Base-by-base conservation (phyloP, 2,888 invertebrate species). In the Metalampra italica region DNA sequence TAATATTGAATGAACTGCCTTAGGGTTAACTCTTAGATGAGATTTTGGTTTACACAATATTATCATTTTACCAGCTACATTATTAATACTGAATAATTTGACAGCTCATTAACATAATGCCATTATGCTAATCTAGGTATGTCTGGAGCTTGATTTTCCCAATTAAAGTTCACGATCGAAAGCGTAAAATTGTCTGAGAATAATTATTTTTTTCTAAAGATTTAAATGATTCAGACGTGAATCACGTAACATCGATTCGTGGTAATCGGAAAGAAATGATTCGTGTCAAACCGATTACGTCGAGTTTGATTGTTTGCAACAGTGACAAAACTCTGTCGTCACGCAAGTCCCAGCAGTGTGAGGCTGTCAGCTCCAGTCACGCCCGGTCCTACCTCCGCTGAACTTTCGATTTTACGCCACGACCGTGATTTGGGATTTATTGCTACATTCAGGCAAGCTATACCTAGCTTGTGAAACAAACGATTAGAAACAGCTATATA, bases 331-430 rank as follows among this genome's bases (percentile, higher is more conserved):
- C 57, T 60, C 64, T 51, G 54, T 51, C 47, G 62, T 67, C 71
- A 62, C 66, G 62, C 62, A 59, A 58, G 56, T 58, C 56, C 50
- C 39, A 49, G 22, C 39, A 49, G 36, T 41, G 11, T 7, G n/a
- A 36, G 36, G 7, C 45, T 40, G 32, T 36, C 34, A 36, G 46
- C 22, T 29, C 32, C 47, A 59, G 62, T 68, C 68, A 63, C 66
- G 66, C 56, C 48, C 54, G 52, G 53, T 14, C 30, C 32, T 12
- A 8, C 9, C 29, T 13, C 36, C 32, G 51, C 52, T 57, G 57
- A 56, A 61, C 66, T 70, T 65, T 67, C 60, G 49, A 59, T 68
- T 64, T 74, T 70, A 60, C 69, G 66, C 62, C 45, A 45, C 45
- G 7, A 15, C 45, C 9, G 29, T 39, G 15, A 45, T 45, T 37